Evolutionary conservation across 2,113 vertebrate species (phyloP), one percentile per base, ranked within the genome.

Genomic region (Corvus hawaiiensis): DNA sequence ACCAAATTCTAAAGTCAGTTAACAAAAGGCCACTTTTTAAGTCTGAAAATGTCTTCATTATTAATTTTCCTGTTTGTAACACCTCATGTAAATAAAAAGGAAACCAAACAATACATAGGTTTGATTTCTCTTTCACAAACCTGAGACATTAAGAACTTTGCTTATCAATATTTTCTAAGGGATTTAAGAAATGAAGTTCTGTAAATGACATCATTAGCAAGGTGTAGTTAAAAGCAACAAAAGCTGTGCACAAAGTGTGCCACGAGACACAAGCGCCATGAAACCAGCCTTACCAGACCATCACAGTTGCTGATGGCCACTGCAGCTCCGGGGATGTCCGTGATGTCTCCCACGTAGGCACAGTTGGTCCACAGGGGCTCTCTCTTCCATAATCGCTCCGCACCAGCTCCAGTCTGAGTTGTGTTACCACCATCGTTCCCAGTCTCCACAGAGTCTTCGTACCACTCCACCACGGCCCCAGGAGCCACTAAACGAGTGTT

Each of bases 241-340:
- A 33, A 84, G 30, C 33, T 4, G 21, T 0, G 26, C 13, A 10
- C 9, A 7, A 9, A 77, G 58, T 0, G 76, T 7, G 76, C 39
- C 16, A 32, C 4, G 5, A 76, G 39, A 54, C 5, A 7, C 20
- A 13, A 73, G 48, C 3, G 24, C n/a, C 37, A 32, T 1, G 9
- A 77, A 93, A 87, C 1, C 52, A 96, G 86, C 98, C 99, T 99
- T 98, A 99, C 99, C 99, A 99, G 98, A 75, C 99, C 99, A 46
- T 99, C 99, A 46, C 99, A 99, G 98, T 99, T 99, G 99, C 99
- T 99, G 96, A 99, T 98, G 87, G 99, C 99, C 88, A 99, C 99
- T 2, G 99, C 98, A 32, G 99, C 98, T 87, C 98, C 99, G 0
- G 99, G 98, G 51, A 99, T 92, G 81, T 99, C 99, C 0, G 98